Base-by-base conservation (phyloP, 2,888 invertebrate species). In the Drosophila melanosoma region DNA sequence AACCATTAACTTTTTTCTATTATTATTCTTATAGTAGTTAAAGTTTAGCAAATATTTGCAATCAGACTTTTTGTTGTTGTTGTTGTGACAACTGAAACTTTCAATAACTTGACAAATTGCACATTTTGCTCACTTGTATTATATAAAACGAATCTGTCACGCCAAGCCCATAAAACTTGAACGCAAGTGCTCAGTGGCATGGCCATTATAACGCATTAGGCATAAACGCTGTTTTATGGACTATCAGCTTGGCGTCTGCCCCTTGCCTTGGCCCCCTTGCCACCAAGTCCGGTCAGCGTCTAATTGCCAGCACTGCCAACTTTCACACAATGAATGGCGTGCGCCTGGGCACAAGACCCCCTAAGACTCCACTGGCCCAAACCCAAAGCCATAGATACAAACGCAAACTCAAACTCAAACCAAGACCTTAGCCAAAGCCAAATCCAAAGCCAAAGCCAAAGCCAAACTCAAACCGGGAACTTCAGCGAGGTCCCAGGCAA, bases 121-220 rank as follows among this genome's bases (percentile, higher is more conserved):
- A 29, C 42, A 26, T 42, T 52, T 32, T 26, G 15, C 40, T 23
- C 23, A 49, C 11, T 53, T 40, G 29, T 10, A 40, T 36, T 26
- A 23, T 20, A 33, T 48, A 32, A 59, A 57, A 70, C n/a, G 40
- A 54, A 49, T 57, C 36, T 11, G 78, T 69, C 78, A 77, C 62
- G 72, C 59, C 63, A 53, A 53, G 54, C 61, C 52, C 68, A 87
- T 86, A 75, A 77, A 83, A 81, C 73, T 83, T 73, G 53, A 36
- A 70, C 58, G 54, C 67, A 83, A 82, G 51, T 49, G 77, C 71
- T 51, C 61, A 57, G 64, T 61, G 59, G 20, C 32, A 49, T 48
- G 81, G 71, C 69, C 81, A 83, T 83, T 83, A 81, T 78, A 83
- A 74, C 72, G 71, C 83, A 87, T 87, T 83, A 84, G 82, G 84